A percentile compares a stretch with the other conserved stretches of the same genome.
Conservation (phyloP, 2,888 invertebrate genomes). For the Baronia brevicornis region DNA sequence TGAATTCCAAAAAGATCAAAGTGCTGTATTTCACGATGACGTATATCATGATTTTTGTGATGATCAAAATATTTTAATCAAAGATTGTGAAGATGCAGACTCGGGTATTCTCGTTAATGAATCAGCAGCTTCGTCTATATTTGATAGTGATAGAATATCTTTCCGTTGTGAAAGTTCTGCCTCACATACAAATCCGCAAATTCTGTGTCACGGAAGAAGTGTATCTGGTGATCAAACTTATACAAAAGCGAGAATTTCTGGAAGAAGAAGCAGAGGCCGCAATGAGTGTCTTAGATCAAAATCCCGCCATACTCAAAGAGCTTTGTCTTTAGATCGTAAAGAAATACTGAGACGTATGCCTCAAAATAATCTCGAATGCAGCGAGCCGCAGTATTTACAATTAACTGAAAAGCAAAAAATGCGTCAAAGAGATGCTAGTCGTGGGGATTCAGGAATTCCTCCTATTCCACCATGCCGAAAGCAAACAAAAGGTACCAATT, state of each 20-base stretch:
- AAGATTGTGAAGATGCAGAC: slow-evolving; percentile 82
- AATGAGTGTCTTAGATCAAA: slow-evolving; percentile 47
- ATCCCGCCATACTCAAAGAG: slow-evolving; percentile 64
- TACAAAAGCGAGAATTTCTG: slow-evolving; percentile 48
- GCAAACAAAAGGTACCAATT: slow-evolving; percentile 40
- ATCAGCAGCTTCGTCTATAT: slow-evolving; percentile 80
- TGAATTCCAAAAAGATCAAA: slow-evolving; percentile 78
- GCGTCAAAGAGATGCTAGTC: slow-evolving; percentile 59
- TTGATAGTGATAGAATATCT: slow-evolving; percentile 73
- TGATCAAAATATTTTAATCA: slow-evolving; percentile 72
- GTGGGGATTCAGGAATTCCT: slow-evolving; percentile 60
- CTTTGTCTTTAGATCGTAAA: slow-evolving; percentile 72
- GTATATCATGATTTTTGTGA: slow-evolving; percentile 65
- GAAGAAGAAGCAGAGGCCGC: slow-evolving; percentile 59
- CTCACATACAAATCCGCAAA: slow-evolving; percentile 53
- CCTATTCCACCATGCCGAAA: slow-evolving; percentile 68
- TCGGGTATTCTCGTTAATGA: slow-evolving; percentile 85
- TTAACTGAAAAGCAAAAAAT: slow-evolving; percentile 68
- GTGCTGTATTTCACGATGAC: slow-evolving; percentile 79
- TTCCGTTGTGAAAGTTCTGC: slow-evolving; percentile 72
- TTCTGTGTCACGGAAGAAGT: slow-evolving; percentile 63
- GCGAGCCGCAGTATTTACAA: slow-evolving; percentile 62
- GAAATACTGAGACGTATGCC: slow-evolving; percentile 70
- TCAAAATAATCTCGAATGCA: slow-evolving; percentile 47
- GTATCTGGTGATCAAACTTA: slow-evolving; percentile 68